phyloP scores from a whole-genome alignment of 2,113 vertebrate genomes.

The Chionodraco myersi region DNA sequence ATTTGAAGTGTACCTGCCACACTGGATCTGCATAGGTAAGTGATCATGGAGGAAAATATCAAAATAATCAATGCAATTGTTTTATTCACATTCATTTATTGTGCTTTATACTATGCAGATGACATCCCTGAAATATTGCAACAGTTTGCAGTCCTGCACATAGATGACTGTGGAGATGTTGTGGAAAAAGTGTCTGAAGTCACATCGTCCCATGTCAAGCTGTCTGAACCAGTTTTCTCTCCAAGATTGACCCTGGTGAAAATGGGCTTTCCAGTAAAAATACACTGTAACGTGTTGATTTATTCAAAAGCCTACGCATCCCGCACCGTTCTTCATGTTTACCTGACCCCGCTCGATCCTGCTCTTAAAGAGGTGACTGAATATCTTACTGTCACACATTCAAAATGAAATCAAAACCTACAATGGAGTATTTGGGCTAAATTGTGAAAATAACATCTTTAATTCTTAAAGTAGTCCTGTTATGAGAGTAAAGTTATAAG shows the following conservation, averaged over 20 bases:
- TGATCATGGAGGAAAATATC: not conserved
- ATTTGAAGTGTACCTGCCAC: conserved; percentile 36
- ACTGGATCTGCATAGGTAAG: conserved; percentile 53
- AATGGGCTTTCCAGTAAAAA: not conserved
- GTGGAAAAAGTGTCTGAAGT: conserved; percentile 42
- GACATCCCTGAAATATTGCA: not conserved
- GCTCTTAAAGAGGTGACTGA: conserved; percentile 34
- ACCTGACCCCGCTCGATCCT: conserved; percentile 38
- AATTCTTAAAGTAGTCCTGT: too few species aligned
- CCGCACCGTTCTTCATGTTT: conserved; percentile 41
- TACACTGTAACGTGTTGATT: conserved; percentile 22
- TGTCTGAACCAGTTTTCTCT: conserved; percentile 12
- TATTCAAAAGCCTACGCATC: not conserved
- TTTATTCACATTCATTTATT: not conserved
- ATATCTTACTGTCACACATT: not conserved
- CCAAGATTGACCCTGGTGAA: too few species aligned
- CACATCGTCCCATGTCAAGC: conserved; percentile 38
- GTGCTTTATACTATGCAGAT: conserved; percentile 26
- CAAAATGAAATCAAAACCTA: not conserved
- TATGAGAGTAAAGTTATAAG: too few species aligned
- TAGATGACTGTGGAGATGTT: conserved; percentile 34
- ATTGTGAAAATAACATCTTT: too few species aligned
- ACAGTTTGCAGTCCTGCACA: conserved; percentile 47
- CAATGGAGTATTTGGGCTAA: not conserved
- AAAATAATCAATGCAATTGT: not conserved